These are phyloP conservation scores for Aplochiton taeniatus DNA, from an alignment of 2,797 vertebrate genomes.

Conservation along the genomic window DNA sequence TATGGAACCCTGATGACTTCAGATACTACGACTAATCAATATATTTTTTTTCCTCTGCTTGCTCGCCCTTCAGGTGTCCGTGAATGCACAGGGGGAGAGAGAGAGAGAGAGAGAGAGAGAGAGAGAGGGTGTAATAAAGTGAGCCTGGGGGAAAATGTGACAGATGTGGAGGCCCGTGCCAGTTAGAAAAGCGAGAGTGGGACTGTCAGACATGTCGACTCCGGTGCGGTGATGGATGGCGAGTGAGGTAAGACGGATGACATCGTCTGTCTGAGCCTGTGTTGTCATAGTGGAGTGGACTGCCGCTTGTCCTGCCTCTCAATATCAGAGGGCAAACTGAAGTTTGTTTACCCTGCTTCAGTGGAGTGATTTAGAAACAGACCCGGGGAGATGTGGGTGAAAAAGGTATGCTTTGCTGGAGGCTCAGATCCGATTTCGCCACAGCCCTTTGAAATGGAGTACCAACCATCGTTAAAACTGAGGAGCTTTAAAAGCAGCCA, in stretches of 20 bases:
- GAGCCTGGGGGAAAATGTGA: constrained; percentile 66
- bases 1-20: constrained; percentile 60
- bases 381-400: constrained; percentile 58
- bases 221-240: constrained; percentile 80
- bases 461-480: constrained; percentile 53
- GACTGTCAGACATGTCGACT: constrained; percentile 81
- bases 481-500: constrained; percentile 49
- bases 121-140: constrained; percentile 47
- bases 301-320: constrained; percentile 72
- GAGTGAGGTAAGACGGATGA: constrained; percentile 79
- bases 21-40: constrained; percentile 67
- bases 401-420: constrained; percentile 59
- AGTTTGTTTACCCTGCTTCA: constrained; percentile 79
- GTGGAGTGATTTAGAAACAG: constrained; percentile 76
- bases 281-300: constrained; percentile 71
- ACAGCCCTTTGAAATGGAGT: constrained; percentile 77
- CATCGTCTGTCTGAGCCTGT: constrained; percentile 75
- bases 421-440: constrained; percentile 73
- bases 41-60: constrained; percentile 45
- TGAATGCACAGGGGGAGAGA: constrained; percentile 14
- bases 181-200: constrained; percentile 73
- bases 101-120: neutral
- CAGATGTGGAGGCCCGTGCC: constrained; percentile 66
- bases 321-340: constrained; percentile 79
- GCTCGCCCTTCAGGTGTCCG: constrained; percentile 68